These are phyloP conservation scores for Doryteuthis pealeii DNA, from an alignment of 1,140 invertebrate genomes.

Conservation along the genomic window DNA sequence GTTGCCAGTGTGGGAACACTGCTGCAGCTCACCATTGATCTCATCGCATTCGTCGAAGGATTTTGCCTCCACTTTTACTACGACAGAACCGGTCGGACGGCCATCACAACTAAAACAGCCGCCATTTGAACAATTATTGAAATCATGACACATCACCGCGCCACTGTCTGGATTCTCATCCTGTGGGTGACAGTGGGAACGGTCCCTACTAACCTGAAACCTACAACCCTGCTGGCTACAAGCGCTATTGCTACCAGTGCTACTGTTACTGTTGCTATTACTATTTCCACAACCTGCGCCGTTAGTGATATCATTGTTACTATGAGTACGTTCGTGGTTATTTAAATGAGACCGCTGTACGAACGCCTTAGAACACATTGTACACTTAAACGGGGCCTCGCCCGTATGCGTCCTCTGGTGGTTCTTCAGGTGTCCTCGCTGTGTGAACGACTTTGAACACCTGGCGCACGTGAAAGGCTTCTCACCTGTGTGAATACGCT, in stretches of 20 bases:
- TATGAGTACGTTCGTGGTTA: background rate
- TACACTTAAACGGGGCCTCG: background rate
- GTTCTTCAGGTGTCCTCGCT: background rate
- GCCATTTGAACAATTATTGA: no score
- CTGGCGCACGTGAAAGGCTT: background rate
- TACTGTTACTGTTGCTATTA: background rate
- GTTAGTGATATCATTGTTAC: background rate
- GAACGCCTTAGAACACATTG: slow-evolving; percentile 2
- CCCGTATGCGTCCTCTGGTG: slow-evolving; percentile 9
- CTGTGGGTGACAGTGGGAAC: no score
- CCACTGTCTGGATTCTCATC: no score
- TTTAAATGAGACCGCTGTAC: background rate
- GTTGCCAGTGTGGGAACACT: background rate
- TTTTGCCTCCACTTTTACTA: no score
- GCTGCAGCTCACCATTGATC: background rate
- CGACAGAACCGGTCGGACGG: no score
- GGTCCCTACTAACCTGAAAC: no score
- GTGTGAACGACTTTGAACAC: slow-evolving; percentile 1
- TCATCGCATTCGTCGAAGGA: no score
- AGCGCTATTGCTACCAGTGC: background rate
- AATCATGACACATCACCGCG: no score
- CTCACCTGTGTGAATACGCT: slow-evolving; percentile 79
- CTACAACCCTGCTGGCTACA: no score
- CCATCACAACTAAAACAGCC: no score
- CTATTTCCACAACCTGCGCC: background rate